These are phyloP conservation scores for Conomelus anceps DNA, from an alignment of 2,888 invertebrate genomes.

Conservation along the genomic window DNA sequence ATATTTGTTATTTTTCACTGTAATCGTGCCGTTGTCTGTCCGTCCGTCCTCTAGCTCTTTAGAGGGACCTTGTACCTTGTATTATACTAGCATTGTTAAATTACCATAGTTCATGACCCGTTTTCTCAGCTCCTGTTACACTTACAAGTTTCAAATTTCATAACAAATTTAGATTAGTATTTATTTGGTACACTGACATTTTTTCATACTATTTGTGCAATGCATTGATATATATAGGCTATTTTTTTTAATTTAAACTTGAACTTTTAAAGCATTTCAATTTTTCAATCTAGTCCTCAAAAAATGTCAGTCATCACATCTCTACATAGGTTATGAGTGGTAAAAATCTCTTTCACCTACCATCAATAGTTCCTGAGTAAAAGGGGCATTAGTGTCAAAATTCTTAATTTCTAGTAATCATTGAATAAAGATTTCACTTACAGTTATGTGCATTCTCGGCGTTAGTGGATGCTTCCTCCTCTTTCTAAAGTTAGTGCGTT, in stretches of 20 bases:
- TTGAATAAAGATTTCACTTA: not conserved
- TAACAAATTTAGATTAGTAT: not conserved
- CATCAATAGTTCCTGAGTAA: not conserved
- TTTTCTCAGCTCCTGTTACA: not conserved
- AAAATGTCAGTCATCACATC: not conserved
- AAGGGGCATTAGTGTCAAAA: not conserved
- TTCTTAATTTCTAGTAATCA: not conserved
- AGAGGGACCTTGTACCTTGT: too few species aligned
- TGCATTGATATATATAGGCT: too few species aligned
- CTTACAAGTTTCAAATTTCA: not conserved
- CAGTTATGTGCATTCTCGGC: too few species aligned
- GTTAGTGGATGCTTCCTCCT: too few species aligned
- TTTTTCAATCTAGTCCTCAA: not conserved
- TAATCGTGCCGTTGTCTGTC: too few species aligned
- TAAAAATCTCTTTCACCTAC: not conserved
- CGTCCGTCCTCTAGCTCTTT: too few species aligned
- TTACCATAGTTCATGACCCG: not conserved
- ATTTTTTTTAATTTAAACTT: not conserved
- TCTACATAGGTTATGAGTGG: not conserved
- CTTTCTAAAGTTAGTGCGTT: not conserved
- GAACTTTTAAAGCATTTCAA: not conserved
- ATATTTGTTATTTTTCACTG: too few species aligned
- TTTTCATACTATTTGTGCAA: too few species aligned
- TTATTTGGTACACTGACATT: not conserved
- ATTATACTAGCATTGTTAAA: too few species aligned